phyloP scores from a whole-genome alignment of 2,888 invertebrate genomes.

The Drosophila algonquin region DNA sequence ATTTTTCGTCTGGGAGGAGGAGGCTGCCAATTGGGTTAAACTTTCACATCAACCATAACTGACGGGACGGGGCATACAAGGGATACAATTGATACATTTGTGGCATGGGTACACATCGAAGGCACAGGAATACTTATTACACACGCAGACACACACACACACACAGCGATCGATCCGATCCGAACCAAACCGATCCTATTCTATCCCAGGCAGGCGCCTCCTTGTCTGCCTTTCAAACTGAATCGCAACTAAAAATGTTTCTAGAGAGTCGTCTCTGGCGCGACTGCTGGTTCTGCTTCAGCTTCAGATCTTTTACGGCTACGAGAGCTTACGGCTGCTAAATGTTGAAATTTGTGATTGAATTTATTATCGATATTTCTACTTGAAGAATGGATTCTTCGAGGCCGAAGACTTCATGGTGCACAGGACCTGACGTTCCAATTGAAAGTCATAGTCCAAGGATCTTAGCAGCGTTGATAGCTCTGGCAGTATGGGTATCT shows the following conservation, averaged over 20 bases:
- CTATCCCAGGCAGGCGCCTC: constrained; percentile 20
- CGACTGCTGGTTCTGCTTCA: neutral
- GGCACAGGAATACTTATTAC: constrained; percentile 68
- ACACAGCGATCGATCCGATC: neutral
- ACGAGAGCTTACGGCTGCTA: constrained; percentile 5
- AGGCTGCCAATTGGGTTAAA: too few species aligned
- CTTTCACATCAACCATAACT: neutral
- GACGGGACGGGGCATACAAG: constrained; percentile 15
- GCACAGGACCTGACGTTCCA: constrained; percentile 84
- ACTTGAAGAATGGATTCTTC: constrained; percentile 84
- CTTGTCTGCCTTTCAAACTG: constrained; percentile 2
- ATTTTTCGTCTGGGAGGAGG: too few species aligned
- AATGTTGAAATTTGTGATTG: constrained; percentile 19
- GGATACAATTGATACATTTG: neutral
- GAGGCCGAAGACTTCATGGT: constrained; percentile 83
- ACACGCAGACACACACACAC: constrained; percentile 57
- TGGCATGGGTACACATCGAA: constrained; percentile 53
- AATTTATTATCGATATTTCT: constrained; percentile 12
- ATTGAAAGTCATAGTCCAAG: constrained; percentile 83
- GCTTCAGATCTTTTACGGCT: neutral
- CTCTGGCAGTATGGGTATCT: constrained; percentile 81
- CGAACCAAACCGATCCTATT: constrained; percentile 5
- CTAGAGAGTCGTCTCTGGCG: constrained; percentile 12
- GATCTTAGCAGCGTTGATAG: constrained; percentile 71
- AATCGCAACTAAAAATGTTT: constrained; percentile 39